Base-by-base conservation (phyloP, 1,140 invertebrate species). In the Achroia grisella region DNA sequence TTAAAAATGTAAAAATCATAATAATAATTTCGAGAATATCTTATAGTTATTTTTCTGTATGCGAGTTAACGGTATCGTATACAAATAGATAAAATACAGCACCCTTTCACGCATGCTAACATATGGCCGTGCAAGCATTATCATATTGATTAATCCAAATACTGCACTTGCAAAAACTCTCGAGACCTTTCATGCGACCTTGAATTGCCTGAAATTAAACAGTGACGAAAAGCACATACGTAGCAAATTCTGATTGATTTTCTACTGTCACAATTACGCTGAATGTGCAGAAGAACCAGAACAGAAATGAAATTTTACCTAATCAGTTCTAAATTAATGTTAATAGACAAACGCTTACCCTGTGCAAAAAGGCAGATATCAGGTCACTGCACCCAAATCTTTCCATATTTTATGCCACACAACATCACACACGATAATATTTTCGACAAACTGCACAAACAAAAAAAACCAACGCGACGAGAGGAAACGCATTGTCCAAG, bases 401-500 rank as follows among this genome's bases (percentile, higher is more conserved):
- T 66, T 83, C 81, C 81, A 85, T 76, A 74, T 71, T 85, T 78
- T 68, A 64, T 64, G 45, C 55, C 67, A 75, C 68, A 66, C 48
- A 81, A 71, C 64, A 65, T 70, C 71, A 77, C 71, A 77, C 66
- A 70, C 72, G 71, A 79, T 79, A 83, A 71, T 75, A 83, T 84
- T 77, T 80, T 82, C 71, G 77, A 66, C 62, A 74, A 81, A 76
- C 63, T 76, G 63, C 71, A 82, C 76, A 81, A 81, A 83, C 71
- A 82, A 83, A 86, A 82, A 81, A 79, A 81, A 83, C 71, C 77
- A 77, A 80, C 59, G 71, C 74, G 69, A 73, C 86, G 89, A 90
- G 90, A 91, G 91, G 92, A 91, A 93, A 91, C 89, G 89, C 92
- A 93, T 92, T 87, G 87, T 91, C 86, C 87, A 89, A 90, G 87